These are phyloP conservation scores for Urosaurus nigricauda DNA, from an alignment of 2,797 vertebrate genomes.

Conservation along the genomic window DNA sequence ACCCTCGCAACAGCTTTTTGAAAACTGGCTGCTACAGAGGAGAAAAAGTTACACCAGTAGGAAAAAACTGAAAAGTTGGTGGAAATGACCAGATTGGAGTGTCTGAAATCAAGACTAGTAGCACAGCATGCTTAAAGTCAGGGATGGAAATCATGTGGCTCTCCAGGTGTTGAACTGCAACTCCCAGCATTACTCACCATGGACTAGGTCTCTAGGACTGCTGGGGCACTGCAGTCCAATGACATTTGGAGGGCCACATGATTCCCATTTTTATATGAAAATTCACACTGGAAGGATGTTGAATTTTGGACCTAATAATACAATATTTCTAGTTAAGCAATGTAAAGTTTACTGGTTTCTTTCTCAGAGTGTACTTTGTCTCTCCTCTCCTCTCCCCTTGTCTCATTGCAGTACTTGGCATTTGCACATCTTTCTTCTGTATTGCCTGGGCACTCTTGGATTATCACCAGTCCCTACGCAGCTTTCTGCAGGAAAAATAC, in stretches of 20 bases:
- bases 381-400: background rate
- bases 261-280: too few relatives aligned
- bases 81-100: background rate
- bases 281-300: background rate
- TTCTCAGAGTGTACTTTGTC: background rate
- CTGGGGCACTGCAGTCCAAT: too few relatives aligned
- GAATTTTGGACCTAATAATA: background rate
- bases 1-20: background rate
- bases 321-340: background rate
- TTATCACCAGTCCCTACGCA: slow-evolving; percentile 92
- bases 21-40: background rate
- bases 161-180: too few relatives aligned
- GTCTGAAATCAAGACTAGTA: background rate
- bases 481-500: slow-evolving; percentile 88
- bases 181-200: too few relatives aligned
- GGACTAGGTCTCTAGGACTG: too few relatives aligned
- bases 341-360: background rate
- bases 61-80: background rate
- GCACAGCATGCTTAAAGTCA: background rate
- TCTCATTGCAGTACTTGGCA: slow-evolving; percentile 83
- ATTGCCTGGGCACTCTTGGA: slow-evolving; percentile 94
- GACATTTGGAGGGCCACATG: too few relatives aligned
- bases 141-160: too few relatives aligned
- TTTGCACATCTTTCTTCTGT: slow-evolving; percentile 86
- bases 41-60: too few relatives aligned